A percentile compares a stretch with the other conserved stretches of the same genome.
Evolutionary conservation across 1,140 invertebrate species (phyloP).

Genomic region (Tetramorium parvispinum): DNA sequence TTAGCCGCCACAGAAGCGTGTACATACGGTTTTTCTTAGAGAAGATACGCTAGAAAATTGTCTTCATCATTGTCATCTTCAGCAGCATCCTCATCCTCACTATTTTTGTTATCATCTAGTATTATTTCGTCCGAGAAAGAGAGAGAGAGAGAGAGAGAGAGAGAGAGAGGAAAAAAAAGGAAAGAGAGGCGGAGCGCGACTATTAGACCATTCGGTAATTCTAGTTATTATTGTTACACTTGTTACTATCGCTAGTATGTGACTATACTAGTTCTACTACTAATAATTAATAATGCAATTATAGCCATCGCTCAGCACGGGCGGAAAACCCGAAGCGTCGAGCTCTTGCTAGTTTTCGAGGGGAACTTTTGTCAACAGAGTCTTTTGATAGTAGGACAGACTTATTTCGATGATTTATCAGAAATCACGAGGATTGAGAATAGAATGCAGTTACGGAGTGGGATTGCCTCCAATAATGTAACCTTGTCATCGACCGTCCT

Average conservation of each 20-base stretch:
- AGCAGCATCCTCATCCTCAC: slow-evolving; percentile 14
- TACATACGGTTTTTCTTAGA: slow-evolving; percentile 59
- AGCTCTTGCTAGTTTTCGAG: slow-evolving; percentile 43
- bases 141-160: not conserved
- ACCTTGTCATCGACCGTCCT: slow-evolving; percentile 31
- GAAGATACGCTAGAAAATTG: slow-evolving; percentile 36
- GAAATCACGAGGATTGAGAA: not conserved
- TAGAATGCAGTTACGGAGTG: not conserved
- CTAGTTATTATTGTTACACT: slow-evolving; percentile 57
- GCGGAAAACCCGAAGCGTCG: slow-evolving; percentile 9
- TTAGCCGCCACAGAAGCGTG: slow-evolving; percentile 39
- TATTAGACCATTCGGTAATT: slow-evolving; percentile 24
- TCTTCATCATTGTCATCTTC: slow-evolving; percentile 25
- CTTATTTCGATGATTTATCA: slow-evolving; percentile 12
- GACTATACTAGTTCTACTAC: slow-evolving; percentile 49
- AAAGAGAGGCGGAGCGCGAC: not conserved
- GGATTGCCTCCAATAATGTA: not conserved
- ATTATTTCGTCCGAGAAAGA: slow-evolving; percentile 18
- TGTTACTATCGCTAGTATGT: slow-evolving; percentile 54
- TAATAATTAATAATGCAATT: slow-evolving; percentile 55
- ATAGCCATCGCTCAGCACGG: slow-evolving; percentile 22
- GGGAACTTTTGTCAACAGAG: slow-evolving; percentile 42
- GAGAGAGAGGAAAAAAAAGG: not conserved
- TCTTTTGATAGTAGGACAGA: slow-evolving; percentile 11
- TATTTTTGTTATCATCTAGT: slow-evolving; percentile 42